A percentile compares a stretch with the other conserved stretches of the same genome.
These are phyloP conservation scores for Lochmaea capreae DNA, from an alignment of 2,888 invertebrate species.

Conservation along the genomic window DNA sequence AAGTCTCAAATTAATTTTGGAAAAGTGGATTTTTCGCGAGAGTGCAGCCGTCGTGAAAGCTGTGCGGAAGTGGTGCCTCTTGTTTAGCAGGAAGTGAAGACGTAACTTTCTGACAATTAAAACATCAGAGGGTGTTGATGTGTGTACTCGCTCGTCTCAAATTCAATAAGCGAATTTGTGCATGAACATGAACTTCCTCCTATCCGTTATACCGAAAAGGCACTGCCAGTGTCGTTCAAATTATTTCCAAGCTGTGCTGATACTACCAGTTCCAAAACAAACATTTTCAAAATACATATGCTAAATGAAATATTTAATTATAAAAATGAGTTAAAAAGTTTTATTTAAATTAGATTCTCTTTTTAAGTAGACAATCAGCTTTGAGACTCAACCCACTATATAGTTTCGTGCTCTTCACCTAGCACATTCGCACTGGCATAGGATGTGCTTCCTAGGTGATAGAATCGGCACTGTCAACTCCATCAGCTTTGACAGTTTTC, in stretches of 20 bases:
- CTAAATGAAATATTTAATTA: neutral
- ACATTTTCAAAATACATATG: neutral
- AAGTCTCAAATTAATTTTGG: neutral
- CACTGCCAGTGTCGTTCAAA: conserved; percentile 6
- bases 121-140: conserved; percentile 46
- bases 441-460: no score
- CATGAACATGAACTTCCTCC: conserved; percentile 26
- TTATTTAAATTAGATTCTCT: no score
- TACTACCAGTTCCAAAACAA: neutral
- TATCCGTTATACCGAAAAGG: conserved; percentile 11
- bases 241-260: neutral
- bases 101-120: conserved; percentile 44
- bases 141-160: conserved; percentile 42
- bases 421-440: no score
- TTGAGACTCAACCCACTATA: no score
- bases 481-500: no score
- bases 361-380: no score
- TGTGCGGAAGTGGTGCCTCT: conserved; percentile 37
- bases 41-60: conserved; percentile 21
- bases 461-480: no score
- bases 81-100: conserved; percentile 47
- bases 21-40: conserved; percentile 7
- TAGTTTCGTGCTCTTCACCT: no score
- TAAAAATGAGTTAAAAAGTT: neutral
- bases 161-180: conserved; percentile 46